These are phyloP conservation scores for Menidia beryllina DNA, from an alignment of 2,113 vertebrate species.

Conservation along the genomic window DNA sequence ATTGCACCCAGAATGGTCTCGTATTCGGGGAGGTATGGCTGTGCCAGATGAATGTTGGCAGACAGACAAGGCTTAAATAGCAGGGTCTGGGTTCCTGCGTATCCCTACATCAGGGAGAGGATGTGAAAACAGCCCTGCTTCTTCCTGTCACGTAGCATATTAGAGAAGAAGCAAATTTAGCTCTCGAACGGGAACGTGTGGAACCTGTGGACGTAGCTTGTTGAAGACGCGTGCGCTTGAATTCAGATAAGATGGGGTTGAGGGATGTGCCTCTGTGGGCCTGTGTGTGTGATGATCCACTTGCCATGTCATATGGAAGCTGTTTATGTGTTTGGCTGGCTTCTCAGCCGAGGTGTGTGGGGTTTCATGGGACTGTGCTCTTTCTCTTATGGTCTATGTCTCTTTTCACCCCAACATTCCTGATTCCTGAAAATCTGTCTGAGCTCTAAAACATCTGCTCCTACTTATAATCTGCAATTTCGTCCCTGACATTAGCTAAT, in stretches of 20 bases:
- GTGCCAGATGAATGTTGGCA: slow-evolving; percentile 69
- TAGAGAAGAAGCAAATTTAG: slow-evolving; percentile 21
- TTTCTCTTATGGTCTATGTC: slow-evolving; percentile 61
- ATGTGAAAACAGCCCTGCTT: slow-evolving; percentile 13
- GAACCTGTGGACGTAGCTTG: slow-evolving; percentile 19
- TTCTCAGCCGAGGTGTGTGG: slow-evolving; percentile 52
- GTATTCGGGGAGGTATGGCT: slow-evolving; percentile 39
- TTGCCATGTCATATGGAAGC: slow-evolving; percentile 77
- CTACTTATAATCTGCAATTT: slow-evolving; percentile 66
- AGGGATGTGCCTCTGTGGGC: slow-evolving; percentile 44
- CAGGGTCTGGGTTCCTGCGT: slow-evolving; percentile 52
- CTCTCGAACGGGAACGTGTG: slow-evolving; percentile 2
- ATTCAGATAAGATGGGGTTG: slow-evolving; percentile 43
- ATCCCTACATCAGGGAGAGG: slow-evolving; percentile 50
- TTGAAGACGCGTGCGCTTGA: slow-evolving; percentile 17
- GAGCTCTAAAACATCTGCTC: slow-evolving; percentile 71
- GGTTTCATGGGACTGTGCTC: slow-evolving; percentile 54
- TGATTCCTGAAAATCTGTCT: slow-evolving; percentile 43
- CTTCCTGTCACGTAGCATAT: slow-evolving; percentile 48
- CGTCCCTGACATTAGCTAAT: slow-evolving; percentile 65
- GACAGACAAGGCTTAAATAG: slow-evolving; percentile 37
- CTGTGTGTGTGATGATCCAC: slow-evolving; percentile 56
- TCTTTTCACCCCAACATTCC: slow-evolving; percentile 45
- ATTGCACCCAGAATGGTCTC: slow-evolving; percentile 40
- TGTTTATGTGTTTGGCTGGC: slow-evolving; percentile 67